phyloP scores from a whole-genome alignment of 2,797 vertebrate species.

The Falco rusticolus region DNA sequence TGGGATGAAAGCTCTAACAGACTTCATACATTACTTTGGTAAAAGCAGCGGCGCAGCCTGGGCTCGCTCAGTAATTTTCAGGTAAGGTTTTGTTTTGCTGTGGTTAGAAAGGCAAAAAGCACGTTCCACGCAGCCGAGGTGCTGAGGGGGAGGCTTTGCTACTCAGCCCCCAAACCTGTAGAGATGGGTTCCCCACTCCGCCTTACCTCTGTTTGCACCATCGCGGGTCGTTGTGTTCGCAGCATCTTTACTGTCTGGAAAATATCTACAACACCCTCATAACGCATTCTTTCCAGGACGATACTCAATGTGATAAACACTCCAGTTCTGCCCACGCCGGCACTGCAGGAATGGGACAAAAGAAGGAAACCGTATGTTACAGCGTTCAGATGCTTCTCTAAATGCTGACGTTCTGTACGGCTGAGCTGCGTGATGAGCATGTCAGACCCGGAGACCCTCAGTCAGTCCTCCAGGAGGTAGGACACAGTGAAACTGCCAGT shows the following conservation, averaged over 20 bases:
- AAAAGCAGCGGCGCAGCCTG: background rate
- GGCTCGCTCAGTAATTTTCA: background rate
- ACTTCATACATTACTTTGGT: background rate
- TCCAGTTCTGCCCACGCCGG: slow-evolving; percentile 93
- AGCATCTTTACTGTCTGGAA: slow-evolving; percentile 99
- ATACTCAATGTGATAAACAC: slow-evolving; percentile 98
- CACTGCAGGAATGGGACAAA: slow-evolving; percentile 73
- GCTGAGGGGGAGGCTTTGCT: background rate
- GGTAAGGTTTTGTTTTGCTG: background rate
- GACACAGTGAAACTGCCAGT: background rate
- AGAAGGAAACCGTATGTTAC: fast-evolving
- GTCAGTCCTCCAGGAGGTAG: background rate
- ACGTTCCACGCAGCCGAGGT: fast-evolving
- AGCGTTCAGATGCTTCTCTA: fast-evolving
- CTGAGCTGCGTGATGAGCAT: fast-evolving
- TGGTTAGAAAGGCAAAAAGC: background rate
- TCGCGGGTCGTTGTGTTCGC: slow-evolving; percentile 95
- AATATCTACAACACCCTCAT: slow-evolving; percentile 97
- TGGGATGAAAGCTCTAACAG: background rate
- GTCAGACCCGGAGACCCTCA: background rate
- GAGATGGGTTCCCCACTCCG: fast-evolving
- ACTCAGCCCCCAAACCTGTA: fast-evolving
- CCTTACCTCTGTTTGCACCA: slow-evolving; percentile 98
- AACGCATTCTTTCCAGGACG: slow-evolving; percentile 97
- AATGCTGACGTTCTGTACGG: fast-evolving